These are phyloP conservation scores for Podarcis siculus DNA, from an alignment of 2,797 vertebrate genomes.

Conservation along the genomic window DNA sequence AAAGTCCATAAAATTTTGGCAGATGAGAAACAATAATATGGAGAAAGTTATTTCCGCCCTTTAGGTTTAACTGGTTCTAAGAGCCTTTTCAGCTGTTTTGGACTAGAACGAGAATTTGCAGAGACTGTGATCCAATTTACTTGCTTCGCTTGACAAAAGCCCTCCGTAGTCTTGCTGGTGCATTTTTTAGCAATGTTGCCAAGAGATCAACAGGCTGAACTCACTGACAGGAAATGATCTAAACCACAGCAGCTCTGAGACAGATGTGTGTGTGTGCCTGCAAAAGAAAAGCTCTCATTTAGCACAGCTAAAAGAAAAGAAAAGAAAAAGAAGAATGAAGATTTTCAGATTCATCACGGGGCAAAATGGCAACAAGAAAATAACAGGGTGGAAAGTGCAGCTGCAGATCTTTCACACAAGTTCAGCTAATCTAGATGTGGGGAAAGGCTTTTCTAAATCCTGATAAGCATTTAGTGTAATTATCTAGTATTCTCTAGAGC, in stretches of 20 bases:
- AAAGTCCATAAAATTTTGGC: not conserved
- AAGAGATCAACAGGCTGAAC: not conserved
- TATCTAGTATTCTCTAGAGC: not conserved
- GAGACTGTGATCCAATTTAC: not conserved
- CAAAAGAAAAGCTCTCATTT: not conserved
- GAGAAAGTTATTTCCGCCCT: constrained; percentile 33
- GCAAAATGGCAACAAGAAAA: not conserved
- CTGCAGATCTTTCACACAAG: accelerated
- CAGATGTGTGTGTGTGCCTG: not conserved
- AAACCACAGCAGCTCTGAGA: not conserved
- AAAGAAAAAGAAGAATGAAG: not conserved
- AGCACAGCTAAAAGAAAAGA: not conserved
- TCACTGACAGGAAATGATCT: constrained; percentile 33
- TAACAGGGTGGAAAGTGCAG: accelerated
- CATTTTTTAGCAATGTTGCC: accelerated
- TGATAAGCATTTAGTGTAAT: not conserved
- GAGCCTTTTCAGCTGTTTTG: not conserved
- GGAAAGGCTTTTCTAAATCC: not conserved
- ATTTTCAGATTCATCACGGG: not conserved
- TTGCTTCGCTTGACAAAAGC: not conserved
- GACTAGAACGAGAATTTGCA: not conserved
- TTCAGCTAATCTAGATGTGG: accelerated
- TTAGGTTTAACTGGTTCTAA: not conserved
- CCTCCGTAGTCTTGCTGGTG: accelerated
- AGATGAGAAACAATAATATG: constrained; percentile 9